These are phyloP conservation scores for Melanotaenia boesemani DNA, from an alignment of 2,797 vertebrate species.

Conservation along the genomic window DNA sequence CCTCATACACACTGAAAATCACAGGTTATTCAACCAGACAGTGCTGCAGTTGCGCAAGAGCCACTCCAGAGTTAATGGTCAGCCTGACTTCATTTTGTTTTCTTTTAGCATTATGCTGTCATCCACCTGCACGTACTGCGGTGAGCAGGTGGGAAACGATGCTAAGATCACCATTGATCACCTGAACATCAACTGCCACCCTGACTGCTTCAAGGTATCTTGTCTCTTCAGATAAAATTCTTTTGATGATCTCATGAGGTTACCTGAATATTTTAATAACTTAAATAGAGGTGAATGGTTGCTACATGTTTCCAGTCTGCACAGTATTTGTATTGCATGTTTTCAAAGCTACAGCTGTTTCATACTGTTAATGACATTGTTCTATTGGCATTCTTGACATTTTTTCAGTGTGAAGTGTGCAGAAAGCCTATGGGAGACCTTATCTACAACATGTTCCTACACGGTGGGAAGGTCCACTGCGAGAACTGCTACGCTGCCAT, in stretches of 20 bases:
- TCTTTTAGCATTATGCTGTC: slow-evolving; percentile 44
- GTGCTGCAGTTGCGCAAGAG: slow-evolving; percentile 9
- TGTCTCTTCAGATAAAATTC: slow-evolving; percentile 6
- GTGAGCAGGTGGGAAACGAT: slow-evolving; percentile 85
- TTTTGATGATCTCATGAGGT: background rate
- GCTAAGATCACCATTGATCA: slow-evolving; percentile 94
- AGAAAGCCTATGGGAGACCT: slow-evolving; percentile 92
- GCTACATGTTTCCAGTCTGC: too few relatives aligned
- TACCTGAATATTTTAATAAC: background rate
- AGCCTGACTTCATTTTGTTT: slow-evolving; percentile 34
- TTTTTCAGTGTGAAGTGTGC: slow-evolving; percentile 90
- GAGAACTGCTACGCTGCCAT: slow-evolving; percentile 91
- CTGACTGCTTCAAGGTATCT: slow-evolving; percentile 93
- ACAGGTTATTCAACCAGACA: slow-evolving; percentile 41
- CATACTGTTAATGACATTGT: background rate
- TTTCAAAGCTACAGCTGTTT: background rate
- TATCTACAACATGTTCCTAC: slow-evolving; percentile 91
- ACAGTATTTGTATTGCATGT: background rate
- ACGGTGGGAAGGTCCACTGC: slow-evolving; percentile 90
- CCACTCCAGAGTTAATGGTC: slow-evolving; percentile 12
- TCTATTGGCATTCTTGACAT: slow-evolving; percentile 15
- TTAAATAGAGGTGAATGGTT: background rate
- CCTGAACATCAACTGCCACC: slow-evolving; percentile 93
- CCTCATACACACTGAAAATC: slow-evolving; percentile 27
- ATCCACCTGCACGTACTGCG: slow-evolving; percentile 90